phyloP scores from a whole-genome alignment of 2,113 vertebrate genomes.

The Empidonax traillii region DNA sequence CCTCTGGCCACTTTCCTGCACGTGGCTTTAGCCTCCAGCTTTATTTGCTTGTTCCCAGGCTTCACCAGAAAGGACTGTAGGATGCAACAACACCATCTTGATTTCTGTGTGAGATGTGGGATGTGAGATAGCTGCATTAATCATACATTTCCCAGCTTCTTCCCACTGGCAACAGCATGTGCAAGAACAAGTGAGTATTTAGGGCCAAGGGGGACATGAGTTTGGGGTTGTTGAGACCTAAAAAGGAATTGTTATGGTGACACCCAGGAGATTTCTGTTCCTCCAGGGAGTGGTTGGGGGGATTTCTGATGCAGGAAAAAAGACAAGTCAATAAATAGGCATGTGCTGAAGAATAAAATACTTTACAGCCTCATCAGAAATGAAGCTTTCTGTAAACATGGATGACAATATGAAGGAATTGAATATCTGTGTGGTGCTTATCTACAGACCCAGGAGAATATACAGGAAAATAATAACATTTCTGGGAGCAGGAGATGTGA shows the following conservation, averaged over 20 bases:
- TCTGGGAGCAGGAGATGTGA: background rate
- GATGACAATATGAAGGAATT: background rate
- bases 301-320: background rate
- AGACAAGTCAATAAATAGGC: background rate
- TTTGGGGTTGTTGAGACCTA: background rate
- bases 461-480: background rate
- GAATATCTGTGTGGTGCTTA: background rate
- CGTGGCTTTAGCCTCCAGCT: accelerated
- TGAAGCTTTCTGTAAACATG: background rate
- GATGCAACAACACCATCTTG: background rate
- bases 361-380: background rate
- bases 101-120: background rate
- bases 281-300: background rate
- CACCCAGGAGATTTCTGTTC: background rate
- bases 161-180: conserved; percentile 3
- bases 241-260: background rate
- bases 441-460: background rate
- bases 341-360: background rate
- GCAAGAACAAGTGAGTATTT: background rate
- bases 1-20: background rate
- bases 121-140: background rate
- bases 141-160: background rate
- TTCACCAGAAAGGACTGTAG: background rate
- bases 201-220: background rate
- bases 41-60: background rate